Percentiles rank a stretch among this genome's conserved stretches.
These are phyloP conservation scores for Clupea harengus DNA, from an alignment of 2,113 vertebrate genomes.

Conservation along the genomic window DNA sequence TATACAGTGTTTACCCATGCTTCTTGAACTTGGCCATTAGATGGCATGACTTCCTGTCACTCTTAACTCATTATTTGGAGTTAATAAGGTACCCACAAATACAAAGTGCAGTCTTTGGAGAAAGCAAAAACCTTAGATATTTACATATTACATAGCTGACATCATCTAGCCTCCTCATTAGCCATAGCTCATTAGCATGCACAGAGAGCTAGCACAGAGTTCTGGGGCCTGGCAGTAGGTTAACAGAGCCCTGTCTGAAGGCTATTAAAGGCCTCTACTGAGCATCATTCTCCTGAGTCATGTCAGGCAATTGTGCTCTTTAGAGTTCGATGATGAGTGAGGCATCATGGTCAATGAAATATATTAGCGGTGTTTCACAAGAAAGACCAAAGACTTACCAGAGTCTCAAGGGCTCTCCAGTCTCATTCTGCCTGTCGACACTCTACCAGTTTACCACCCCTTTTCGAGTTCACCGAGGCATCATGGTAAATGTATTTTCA, in stretches of 20 bases:
- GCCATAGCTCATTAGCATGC: neutral
- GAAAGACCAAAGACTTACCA: neutral
- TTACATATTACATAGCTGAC: neutral
- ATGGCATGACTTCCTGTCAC: neutral
- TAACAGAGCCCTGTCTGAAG: neutral
- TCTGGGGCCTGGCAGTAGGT: neutral
- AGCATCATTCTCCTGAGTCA: neutral
- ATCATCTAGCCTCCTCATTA: neutral
- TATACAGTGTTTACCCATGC: neutral
- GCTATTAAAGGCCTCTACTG: conserved; percentile 1
- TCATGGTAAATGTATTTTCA: conserved; percentile 12
- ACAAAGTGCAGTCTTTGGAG: neutral
- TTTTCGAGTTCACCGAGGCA: neutral
- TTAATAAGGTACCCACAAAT: neutral
- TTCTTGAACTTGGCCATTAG: neutral
- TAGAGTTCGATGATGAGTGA: neutral
- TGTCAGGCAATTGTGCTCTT: neutral
- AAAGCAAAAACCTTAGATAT: neutral
- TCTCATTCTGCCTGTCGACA: neutral
- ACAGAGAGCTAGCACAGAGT: neutral
- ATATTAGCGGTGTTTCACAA: neutral
- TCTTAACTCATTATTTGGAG: neutral
- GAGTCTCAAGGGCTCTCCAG: neutral
- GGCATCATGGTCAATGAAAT: neutral
- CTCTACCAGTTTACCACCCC: neutral